Evolutionary conservation across 1,140 invertebrate genomes (phyloP), one percentile per base, ranked within the genome.

Genomic region (Drosophila repleta): DNA sequence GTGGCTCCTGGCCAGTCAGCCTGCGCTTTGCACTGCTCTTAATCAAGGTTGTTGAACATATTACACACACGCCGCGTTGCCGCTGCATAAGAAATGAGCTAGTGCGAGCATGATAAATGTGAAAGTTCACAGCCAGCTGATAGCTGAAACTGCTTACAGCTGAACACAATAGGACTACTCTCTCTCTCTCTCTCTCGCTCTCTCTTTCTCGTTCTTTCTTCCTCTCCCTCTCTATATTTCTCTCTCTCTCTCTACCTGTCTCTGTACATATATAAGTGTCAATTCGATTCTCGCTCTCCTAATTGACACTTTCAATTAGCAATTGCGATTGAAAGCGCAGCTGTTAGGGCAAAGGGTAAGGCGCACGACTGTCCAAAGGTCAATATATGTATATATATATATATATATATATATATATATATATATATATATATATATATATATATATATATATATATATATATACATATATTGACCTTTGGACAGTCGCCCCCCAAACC

Each of bases 231-330:
- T 10, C 26, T 29, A 0, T 29, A 5, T 29, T 8, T 5, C 7
- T 11, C 6, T 15, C 4, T 8, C 6, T 10, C 3, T 41, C n/a
- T 11, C 15, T 24, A 10, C 8, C 29, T 29, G 6, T 29, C 35
- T 3, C 20, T 20, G n/a, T n/a, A n/a, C n/a, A n/a, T 46, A 4
- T 15, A 24, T 32, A 5, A 4, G n/a, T n/a, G 11, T 17, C 26
- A n/a, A n/a, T n/a, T n/a, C n/a, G n/a, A 10, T 32, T 48, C 41
- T 39, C 35, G 37, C 41, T 41, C 57, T 62, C 39, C 64, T 87
- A 84, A 77, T 81, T 81, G 74, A 75, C 79, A 79, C 57, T 64
- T 75, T 82, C 79, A 82, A 82, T 82, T 82, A 83, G 76, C 66
- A 71, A 79, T 74, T 69, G 62, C 24, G 46, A 53, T 35, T 18